These are phyloP conservation scores for Syrmaticus mikado DNA, from an alignment of 2,113 vertebrate genomes.

Conservation along the genomic window DNA sequence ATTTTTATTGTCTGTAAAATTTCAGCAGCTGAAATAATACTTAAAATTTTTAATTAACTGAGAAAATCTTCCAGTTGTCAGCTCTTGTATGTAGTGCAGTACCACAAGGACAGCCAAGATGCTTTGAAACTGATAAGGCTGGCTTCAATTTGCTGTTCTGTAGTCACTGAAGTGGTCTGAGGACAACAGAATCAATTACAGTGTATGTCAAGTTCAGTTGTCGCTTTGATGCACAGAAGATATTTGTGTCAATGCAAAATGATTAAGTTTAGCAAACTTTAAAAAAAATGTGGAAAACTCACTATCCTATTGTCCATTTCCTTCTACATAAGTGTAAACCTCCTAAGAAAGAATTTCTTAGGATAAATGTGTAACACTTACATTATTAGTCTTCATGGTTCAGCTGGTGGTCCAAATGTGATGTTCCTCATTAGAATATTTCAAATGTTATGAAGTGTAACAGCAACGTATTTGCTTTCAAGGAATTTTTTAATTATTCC, in stretches of 20 bases:
- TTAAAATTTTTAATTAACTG: conserved; percentile 35
- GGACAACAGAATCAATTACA: not conserved
- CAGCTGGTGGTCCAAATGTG: not conserved
- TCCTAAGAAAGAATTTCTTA: not conserved
- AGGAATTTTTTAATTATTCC: not conserved
- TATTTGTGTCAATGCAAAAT: not conserved
- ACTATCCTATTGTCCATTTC: not conserved
- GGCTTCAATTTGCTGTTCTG: conserved; percentile 7
- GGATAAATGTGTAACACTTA: not conserved
- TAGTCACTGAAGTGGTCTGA: conserved; percentile 4
- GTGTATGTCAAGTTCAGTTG: not conserved
- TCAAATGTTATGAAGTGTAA: not conserved
- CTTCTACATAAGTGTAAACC: not conserved
- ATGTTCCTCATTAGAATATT: not conserved
- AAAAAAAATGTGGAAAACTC: not conserved
- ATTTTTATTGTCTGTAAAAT: conserved; percentile 6
- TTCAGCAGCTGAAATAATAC: conserved; percentile 31
- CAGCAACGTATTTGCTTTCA: not conserved
- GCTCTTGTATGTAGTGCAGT: not conserved
- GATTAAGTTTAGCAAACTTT: not conserved
- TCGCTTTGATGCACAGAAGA: not conserved
- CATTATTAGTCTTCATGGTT: not conserved
- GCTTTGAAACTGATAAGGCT: conserved; percentile 22
- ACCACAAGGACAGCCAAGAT: conserved; percentile 2
- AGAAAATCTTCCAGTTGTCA: conserved; percentile 37